Base-by-base conservation (phyloP, 2,113 vertebrate genomes). In the Tamias sibiricus region DNA sequence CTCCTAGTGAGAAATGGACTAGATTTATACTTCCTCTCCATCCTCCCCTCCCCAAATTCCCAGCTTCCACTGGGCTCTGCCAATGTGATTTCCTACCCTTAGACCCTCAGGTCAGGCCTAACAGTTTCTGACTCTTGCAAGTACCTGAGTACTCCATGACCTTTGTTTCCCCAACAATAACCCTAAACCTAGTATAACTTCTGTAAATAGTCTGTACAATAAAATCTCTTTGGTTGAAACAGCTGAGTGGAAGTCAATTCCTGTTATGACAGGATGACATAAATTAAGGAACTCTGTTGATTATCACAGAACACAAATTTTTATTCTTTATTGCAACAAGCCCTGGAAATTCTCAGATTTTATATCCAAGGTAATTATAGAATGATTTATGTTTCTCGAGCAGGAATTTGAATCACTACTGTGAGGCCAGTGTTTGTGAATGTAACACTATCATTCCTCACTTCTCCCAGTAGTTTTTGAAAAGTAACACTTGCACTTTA, bases 361-460 rank as follows among this genome's bases (percentile, higher is more conserved):
- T 93, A 82, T 9, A 47, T 76, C 59, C 32, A 32, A 57, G 42
- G 47, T 64, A 94, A 94, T 88, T 90, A 32, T 6, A 79, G 80
- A 95, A 42, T 84, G 62, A 88, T 69, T 79, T 88, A 92, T 26
- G n/a, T 84, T 68, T 93, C 44, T 37, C 90, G 72, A 87, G 76
- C 40, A 81, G 84, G 80, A 87, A 88, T 90, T 84, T 95, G 54
- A 84, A n/a, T 79, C 76, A 54, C 47, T 64, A 40, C 22, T 44
- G 8, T 72, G 77, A 86, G 66, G 19, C 40, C 26, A 59, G 28
- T 32, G 16, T 87, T 82, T 85, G 90, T 47, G 82, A 80, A 92
- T 54, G 13, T 80, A 76, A 80, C 9, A 24, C 8, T 81, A 20
- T 91, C 52, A 20, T 72, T 71, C 64, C 52, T 12, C 20, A 54